Evolutionary conservation across 1,140 invertebrate species (phyloP), one percentile per base, ranked within the genome.

Genomic region (Augochlora pura): DNA sequence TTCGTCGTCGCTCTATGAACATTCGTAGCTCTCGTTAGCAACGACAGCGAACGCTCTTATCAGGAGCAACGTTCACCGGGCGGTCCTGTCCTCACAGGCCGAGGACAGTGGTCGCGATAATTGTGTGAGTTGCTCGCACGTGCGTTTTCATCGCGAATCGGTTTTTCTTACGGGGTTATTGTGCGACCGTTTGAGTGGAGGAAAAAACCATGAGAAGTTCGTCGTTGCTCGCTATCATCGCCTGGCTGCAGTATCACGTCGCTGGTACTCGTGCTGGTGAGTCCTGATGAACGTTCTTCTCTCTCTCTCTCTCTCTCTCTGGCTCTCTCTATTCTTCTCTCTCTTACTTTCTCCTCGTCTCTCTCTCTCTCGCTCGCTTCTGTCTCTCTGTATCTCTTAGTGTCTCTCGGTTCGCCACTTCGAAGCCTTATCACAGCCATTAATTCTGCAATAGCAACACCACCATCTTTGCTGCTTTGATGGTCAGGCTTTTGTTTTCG

Each of bases 201-300:
- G 78, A 64, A 67, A 73, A 80, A 82, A 72, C 57, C 49, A 89
- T 89, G 88, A 81, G 76, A 79, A 66, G 81, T 67, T 66, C 59
- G 66, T 82, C 80, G 72, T 73, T 82, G 60, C 69, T 86, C 46
- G 81, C 84, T 59, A 39, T 88, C 27, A 79, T 70, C 32, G 81
- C 62, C 68, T 84, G 80, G 66, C 81, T 89, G 18, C 81, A 83
- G 64, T 83, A 71, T 67, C 77, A 86, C 32, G 79, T 82, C 52
- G 63, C 63, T 52, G 79, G 73, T 27, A 80, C 81, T n/a, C 32
- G 64, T 70, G 87, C 84, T 84, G 88, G 88, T 89, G 68, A 88
- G 86, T 83, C 66, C 8, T 9, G 42, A 59, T 10, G 18, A 46
- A 38, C 57, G 12, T 5, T 27, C 7, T 16, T 49, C 18, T 18